Percentiles rank a stretch among this genome's conserved stretches.
These are phyloP conservation scores for Drosophila pandora DNA, from an alignment of 1,140 invertebrate genomes.

Conservation along the genomic window DNA sequence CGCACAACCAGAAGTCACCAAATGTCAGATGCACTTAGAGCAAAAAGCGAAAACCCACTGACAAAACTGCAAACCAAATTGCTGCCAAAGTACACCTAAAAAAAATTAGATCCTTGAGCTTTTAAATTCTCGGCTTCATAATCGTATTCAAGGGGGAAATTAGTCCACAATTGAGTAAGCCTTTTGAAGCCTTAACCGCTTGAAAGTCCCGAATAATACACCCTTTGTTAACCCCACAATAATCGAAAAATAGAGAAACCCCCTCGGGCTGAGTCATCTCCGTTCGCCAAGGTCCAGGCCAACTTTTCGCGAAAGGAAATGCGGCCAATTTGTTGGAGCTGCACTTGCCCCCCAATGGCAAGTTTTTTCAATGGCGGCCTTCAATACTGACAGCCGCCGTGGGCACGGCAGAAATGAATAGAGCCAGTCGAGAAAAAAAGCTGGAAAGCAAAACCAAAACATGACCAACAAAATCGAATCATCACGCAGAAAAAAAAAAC, in stretches of 20 bases:
- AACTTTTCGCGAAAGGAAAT: slow-evolving; percentile 64
- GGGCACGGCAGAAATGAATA: slow-evolving; percentile 44
- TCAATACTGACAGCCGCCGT: slow-evolving; percentile 72
- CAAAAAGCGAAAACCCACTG: slow-evolving; percentile 31
- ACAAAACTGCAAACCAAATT: slow-evolving; percentile 55
- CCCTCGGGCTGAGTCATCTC: slow-evolving; percentile 56
- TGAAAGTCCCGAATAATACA: not conserved
- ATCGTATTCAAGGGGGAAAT: slow-evolving; percentile 1
- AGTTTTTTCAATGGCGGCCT: slow-evolving; percentile 39
- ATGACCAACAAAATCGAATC: slow-evolving; percentile 30
- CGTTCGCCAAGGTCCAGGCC: slow-evolving; percentile 17
- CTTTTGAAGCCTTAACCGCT: not conserved
- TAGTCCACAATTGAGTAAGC: not conserved
- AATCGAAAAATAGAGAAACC: slow-evolving; percentile 20
- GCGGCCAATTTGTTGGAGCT: slow-evolving; percentile 72
- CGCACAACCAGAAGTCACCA: slow-evolving; percentile 71
- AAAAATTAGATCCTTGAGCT: not conserved
- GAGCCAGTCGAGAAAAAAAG: slow-evolving; percentile 16
- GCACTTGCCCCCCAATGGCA: slow-evolving; percentile 20
- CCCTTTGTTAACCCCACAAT: slow-evolving; percentile 3
- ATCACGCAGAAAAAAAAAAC: slow-evolving; percentile 38
- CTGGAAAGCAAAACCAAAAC: slow-evolving; percentile 9
- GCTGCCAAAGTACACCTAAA: slow-evolving; percentile 38
- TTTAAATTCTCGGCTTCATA: not conserved
- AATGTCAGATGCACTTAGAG: slow-evolving; percentile 76